Conservation (phyloP, 2,113 vertebrate genomes). For the Prunella fulvescens region DNA sequence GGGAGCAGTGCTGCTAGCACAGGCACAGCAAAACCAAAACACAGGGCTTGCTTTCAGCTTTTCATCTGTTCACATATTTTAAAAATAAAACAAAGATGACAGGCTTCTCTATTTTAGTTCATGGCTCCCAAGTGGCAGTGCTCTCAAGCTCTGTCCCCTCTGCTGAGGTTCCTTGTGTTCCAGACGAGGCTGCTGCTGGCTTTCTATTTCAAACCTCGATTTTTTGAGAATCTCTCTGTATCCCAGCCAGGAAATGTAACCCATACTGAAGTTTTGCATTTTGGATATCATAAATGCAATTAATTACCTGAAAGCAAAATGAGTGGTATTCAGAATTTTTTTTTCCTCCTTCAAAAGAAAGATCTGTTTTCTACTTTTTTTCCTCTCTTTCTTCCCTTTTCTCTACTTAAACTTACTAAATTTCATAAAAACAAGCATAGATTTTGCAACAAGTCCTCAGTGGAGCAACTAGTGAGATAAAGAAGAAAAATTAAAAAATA, state of each 20-base stretch:
- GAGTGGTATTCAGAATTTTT: background rate
- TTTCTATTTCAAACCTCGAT: background rate
- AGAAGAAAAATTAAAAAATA: background rate
- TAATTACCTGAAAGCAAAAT: background rate
- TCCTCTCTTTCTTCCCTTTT: background rate
- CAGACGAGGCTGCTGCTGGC: background rate
- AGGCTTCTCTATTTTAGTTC: background rate
- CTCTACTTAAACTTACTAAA: background rate
- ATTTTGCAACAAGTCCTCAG: background rate
- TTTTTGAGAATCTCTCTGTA: slow-evolving; percentile 21
- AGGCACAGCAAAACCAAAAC: background rate
- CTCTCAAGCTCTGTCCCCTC: background rate
- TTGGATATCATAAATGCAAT: background rate
- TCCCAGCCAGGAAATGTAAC: slow-evolving; percentile 3
- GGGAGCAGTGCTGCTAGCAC: background rate
- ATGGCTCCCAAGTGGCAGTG: background rate
- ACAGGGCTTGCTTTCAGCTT: background rate
- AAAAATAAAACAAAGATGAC: background rate
- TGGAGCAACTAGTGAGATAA: background rate
- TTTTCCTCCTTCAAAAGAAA: background rate
- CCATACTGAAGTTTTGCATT: background rate
- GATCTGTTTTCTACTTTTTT: background rate
- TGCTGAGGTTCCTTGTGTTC: background rate
- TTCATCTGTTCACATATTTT: background rate
- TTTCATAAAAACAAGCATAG: background rate